Conservation (phyloP, 2,113 vertebrate genomes). For the Myrmophylax atrothorax region DNA sequence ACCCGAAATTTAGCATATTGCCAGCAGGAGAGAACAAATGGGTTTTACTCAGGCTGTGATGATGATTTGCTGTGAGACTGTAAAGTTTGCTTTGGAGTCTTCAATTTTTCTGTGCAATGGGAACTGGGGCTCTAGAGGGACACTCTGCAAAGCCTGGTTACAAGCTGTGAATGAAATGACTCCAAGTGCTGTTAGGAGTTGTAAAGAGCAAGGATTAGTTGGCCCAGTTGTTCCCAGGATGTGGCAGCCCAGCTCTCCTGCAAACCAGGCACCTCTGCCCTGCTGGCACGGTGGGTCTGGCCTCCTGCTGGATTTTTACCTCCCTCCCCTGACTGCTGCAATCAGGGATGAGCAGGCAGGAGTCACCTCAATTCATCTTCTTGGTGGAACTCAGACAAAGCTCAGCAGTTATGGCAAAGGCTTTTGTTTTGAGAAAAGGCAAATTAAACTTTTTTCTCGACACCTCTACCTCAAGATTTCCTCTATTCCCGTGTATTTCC, state of each 20-base stretch:
- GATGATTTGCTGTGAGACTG: not conserved
- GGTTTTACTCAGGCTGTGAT: not conserved
- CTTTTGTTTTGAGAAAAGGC: not conserved
- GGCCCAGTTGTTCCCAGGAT: not conserved
- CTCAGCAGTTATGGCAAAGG: not conserved
- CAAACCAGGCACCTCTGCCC: not conserved
- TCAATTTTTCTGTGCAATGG: not conserved
- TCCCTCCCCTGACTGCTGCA: not conserved
- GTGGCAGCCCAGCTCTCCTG: not conserved
- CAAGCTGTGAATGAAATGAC: not conserved
- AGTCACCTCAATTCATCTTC: not conserved
- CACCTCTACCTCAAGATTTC: not conserved
- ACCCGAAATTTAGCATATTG: not conserved
- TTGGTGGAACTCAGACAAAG: not conserved
- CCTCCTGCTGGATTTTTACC: not conserved
- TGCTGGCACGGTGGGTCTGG: not conserved
- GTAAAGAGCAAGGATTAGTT: not conserved
- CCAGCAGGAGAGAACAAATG: not conserved
- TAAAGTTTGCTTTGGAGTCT: not conserved
- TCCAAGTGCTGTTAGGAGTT: not conserved
- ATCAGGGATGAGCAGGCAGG: accelerated
- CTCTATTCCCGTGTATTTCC: not conserved
- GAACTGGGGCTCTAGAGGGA: not conserved
- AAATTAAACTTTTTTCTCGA: not conserved
- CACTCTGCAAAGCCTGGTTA: not conserved